Evolutionary conservation across 2,113 vertebrate genomes (phyloP).

Genomic region (Mobula birostris): DNA sequence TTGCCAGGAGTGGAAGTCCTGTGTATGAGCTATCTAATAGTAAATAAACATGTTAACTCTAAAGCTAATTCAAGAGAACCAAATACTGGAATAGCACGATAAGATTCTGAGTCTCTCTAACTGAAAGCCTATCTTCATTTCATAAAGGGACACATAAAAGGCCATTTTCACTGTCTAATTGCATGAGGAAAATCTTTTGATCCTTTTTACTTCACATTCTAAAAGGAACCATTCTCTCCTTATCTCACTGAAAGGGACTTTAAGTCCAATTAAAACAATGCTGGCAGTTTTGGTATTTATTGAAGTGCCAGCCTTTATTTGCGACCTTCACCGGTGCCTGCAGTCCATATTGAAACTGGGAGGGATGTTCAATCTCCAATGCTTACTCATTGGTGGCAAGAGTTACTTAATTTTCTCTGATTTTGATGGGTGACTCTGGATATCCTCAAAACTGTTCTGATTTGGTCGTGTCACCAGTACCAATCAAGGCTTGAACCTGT

Average conservation of each 20-base stretch:
- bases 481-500: no score
- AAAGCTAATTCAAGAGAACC: neutral
- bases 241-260: neutral
- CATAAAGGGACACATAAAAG: neutral
- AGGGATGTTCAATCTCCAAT: neutral
- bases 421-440: neutral
- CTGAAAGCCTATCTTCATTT: neutral
- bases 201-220: neutral
- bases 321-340: neutral
- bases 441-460: neutral
- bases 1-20: neutral
- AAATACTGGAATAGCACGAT: neutral
- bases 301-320: neutral
- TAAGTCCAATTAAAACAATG: neutral
- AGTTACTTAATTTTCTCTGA: neutral
- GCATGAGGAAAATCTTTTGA: neutral
- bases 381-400: neutral
- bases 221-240: neutral
- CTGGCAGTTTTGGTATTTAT: neutral
- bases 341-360: no score
- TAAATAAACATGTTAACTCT: neutral
- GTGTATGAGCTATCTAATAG: neutral
- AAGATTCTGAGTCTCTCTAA: neutral
- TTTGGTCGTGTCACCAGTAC: neutral
- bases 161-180: neutral